A percentile compares a stretch with the other conserved stretches of the same genome.
These are phyloP conservation scores for Cebus imitator DNA, from an alignment of 2,113 vertebrate genomes.

Conservation along the genomic window DNA sequence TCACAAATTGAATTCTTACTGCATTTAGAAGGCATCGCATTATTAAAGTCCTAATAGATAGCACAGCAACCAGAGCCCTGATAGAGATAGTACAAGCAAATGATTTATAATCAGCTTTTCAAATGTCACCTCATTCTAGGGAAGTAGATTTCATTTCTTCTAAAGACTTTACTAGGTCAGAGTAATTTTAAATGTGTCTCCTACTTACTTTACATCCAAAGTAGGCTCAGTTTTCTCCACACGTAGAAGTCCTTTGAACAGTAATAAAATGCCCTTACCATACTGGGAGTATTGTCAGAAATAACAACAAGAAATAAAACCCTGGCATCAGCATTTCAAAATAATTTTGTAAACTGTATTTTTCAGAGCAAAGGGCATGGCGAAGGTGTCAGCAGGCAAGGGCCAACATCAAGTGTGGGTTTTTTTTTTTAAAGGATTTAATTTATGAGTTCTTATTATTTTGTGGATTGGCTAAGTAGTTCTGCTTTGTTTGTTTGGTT, in stretches of 20 bases:
- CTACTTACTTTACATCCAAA: not conserved
- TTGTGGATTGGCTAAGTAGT: not conserved
- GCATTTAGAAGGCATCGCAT: not conserved
- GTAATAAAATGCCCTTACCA: not conserved
- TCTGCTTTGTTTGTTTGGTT: not conserved
- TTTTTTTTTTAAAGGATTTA: not conserved
- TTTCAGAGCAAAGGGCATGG: too few relatives aligned
- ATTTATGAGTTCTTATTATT: not conserved
- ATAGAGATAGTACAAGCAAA: not conserved
- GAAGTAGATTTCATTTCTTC: too few relatives aligned
- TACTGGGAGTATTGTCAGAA: not conserved
- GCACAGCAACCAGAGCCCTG: too few relatives aligned
- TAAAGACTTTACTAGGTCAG: not conserved
- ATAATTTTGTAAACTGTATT: too few relatives aligned
- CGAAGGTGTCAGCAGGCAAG: too few relatives aligned
- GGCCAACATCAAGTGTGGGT: too few relatives aligned
- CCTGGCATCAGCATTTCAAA: too few relatives aligned
- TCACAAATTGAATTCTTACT: not conserved
- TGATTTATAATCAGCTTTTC: not conserved
- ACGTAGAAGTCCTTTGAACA: not conserved
- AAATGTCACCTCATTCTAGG: not conserved
- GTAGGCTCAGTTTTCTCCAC: too few relatives aligned
- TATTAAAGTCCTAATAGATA: too few relatives aligned
- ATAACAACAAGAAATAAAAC: not conserved
- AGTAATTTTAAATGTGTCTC: not conserved